Evolutionary conservation across 2,113 vertebrate genomes (phyloP).

Genomic region (Stigmatopora argus): DNA sequence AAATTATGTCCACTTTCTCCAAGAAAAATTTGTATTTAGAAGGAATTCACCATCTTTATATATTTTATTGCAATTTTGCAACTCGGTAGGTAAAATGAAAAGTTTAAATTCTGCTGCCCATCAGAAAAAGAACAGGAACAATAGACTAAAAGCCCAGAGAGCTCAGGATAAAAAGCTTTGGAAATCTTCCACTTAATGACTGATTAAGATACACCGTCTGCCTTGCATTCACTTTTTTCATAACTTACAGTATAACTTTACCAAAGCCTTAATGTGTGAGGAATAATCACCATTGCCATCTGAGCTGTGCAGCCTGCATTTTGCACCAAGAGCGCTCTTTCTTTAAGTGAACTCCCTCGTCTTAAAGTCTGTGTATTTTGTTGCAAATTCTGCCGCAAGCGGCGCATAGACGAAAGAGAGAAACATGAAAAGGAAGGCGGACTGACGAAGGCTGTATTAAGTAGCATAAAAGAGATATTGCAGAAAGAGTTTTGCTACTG

Average conservation of each 20-base stretch:
- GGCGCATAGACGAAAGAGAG: slow-evolving; percentile 22
- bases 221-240: slow-evolving; percentile 18
- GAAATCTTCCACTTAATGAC: slow-evolving; percentile 8
- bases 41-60: not conserved
- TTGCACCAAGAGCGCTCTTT: not conserved
- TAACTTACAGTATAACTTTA: not conserved
- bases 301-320: not conserved
- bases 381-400: slow-evolving; percentile 34
- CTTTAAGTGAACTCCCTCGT: not conserved
- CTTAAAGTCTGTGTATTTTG: slow-evolving; percentile 48
- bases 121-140: slow-evolving; percentile 32
- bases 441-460: slow-evolving; percentile 45
- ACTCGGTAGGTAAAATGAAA: slow-evolving; percentile 1
- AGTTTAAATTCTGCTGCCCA: slow-evolving; percentile 21
- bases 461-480: slow-evolving; percentile 59
- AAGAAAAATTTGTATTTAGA: not conserved
- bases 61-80: slow-evolving; percentile 12
- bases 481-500: slow-evolving; percentile 41
- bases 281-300: not conserved
- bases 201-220: slow-evolving; percentile 2
- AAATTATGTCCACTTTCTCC: not conserved
- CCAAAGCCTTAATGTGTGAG: not conserved
- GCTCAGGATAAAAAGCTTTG: slow-evolving; percentile 5
- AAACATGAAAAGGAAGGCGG: slow-evolving; percentile 15
- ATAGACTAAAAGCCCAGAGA: slow-evolving; percentile 21